Evolutionary conservation across 35 echinoderm and acorn worm species (phyloP).

Genomic region (Ptychodera flava): DNA sequence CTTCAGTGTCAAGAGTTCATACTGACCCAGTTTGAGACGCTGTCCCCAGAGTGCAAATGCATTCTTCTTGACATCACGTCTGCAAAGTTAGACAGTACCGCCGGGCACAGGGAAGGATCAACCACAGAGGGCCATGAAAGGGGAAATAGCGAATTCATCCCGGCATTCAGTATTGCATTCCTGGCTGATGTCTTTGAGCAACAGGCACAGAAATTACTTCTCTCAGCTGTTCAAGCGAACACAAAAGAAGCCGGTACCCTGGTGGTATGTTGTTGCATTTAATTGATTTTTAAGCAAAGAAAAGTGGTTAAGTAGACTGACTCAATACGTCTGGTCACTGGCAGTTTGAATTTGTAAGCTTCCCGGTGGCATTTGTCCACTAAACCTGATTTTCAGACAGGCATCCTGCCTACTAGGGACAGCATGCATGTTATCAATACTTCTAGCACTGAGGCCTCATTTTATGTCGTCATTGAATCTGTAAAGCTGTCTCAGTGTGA

Average conservation of each 20-base stretch:
- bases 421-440: too few relatives aligned
- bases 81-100: background rate
- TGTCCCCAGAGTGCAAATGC: background rate
- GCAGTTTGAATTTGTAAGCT: too few relatives aligned
- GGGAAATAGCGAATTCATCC: background rate
- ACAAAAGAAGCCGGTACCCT: background rate
- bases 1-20: background rate
- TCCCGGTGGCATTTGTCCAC: too few relatives aligned
- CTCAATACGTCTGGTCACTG: too few relatives aligned
- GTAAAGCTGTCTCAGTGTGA: too few relatives aligned
- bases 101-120: background rate
- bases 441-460: too few relatives aligned
- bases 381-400: too few relatives aligned
- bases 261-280: background rate
- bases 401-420: too few relatives aligned
- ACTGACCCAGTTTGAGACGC: background rate
- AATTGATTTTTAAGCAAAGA: too few relatives aligned
- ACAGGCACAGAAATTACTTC: background rate
- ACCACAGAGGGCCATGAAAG: background rate
- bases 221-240: background rate
- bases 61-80: constrained; percentile 3
- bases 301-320: too few relatives aligned
- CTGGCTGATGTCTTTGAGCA: constrained; percentile 3
- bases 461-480: too few relatives aligned
- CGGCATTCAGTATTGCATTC: background rate